phyloP scores from a whole-genome alignment of 2,888 invertebrate species.

The Ormyrus labotus region DNA sequence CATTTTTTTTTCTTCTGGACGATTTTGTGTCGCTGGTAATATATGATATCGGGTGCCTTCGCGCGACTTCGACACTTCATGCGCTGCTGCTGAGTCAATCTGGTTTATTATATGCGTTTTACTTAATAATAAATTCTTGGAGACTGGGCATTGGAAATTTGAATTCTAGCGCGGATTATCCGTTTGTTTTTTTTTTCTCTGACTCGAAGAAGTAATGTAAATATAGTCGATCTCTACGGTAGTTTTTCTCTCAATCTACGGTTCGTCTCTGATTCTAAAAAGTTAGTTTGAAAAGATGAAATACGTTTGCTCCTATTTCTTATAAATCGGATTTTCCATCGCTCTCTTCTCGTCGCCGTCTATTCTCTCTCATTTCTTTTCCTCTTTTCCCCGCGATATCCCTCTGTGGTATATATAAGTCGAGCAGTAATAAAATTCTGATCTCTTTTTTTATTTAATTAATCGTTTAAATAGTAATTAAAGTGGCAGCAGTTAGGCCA shows the following conservation, averaged over 20 bases:
- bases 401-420: conserved; percentile 59
- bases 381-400: conserved; percentile 14
- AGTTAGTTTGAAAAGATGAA: conserved; percentile 70
- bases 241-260: conserved; percentile 55
- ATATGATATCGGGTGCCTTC: background rate
- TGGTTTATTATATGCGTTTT: conserved; percentile 32
- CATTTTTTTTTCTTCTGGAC: conserved; percentile 17
- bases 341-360: background rate
- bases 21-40: background rate
- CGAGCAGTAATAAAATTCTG: conserved; percentile 72
- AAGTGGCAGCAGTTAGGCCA: conserved; percentile 76
- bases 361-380: background rate
- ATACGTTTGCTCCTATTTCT: conserved; percentile 45
- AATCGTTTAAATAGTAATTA: conserved; percentile 67
- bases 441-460: conserved; percentile 64
- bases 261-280: conserved; percentile 70
- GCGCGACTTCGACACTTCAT: conserved; percentile 51
- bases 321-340: conserved; percentile 32
- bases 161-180: conserved; percentile 69
- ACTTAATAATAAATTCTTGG: conserved; percentile 55
- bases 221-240: conserved; percentile 59
- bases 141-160: conserved; percentile 70
- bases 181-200: conserved; percentile 57
- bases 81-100: background rate
- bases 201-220: conserved; percentile 64